Conservation (phyloP, 2,113 vertebrate species). For the Megatriorchis doriae region DNA sequence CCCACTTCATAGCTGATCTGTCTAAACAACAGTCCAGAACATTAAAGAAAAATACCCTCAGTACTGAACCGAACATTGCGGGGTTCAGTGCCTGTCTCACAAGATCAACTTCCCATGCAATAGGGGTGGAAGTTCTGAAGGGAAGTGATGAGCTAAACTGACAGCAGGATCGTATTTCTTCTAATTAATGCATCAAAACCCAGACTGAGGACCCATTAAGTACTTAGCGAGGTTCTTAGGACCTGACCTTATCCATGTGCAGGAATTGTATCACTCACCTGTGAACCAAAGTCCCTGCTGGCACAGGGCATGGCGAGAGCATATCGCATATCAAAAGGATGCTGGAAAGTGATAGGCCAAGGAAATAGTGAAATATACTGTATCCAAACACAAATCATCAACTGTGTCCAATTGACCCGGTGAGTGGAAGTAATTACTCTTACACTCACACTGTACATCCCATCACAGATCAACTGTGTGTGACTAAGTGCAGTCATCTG, state of each 20-base stretch:
- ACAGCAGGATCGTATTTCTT: neutral
- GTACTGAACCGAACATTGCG: neutral
- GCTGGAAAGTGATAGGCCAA: neutral
- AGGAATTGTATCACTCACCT: neutral
- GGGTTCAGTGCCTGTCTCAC: neutral
- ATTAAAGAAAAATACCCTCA: neutral
- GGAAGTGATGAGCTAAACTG: neutral
- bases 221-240: neutral
- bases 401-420: neutral
- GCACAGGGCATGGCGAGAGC: neutral
- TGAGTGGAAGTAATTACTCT: neutral
- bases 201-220: neutral
- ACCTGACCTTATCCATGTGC: neutral
- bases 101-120: neutral
- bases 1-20: neutral
- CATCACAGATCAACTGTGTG: neutral
- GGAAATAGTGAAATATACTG: neutral
- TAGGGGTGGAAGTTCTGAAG: neutral
- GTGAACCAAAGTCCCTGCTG: neutral
- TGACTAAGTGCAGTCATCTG: neutral
- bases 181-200: neutral
- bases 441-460: neutral
- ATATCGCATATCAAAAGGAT: accelerated
- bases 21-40: neutral
- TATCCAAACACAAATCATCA: neutral